Base-by-base conservation (phyloP, 2,888 invertebrate species). In the Chirona hameri region DNA sequence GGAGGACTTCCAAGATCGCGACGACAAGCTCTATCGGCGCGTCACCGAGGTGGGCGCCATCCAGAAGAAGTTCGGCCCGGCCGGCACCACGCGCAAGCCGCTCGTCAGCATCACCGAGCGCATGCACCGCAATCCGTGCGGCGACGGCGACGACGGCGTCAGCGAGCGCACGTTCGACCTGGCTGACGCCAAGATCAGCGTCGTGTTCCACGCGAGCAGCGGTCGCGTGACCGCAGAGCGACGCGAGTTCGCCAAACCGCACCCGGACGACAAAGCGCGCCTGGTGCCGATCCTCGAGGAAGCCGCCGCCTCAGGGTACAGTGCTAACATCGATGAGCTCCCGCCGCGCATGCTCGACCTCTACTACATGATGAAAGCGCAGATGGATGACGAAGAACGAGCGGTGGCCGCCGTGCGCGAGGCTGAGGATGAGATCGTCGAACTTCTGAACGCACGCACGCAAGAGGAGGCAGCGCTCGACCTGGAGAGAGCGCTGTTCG, bases 201-300 rank as follows among this genome's bases (percentile, higher is more conserved):
- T 93, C 10, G 88, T 91, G 69, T 92, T 91, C 86, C 93, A 93
- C 85, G 93, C 92, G 85, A 91, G 89, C 0, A 90, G 90, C 83
- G 91, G 87, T 39, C 89, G 91, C 84, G 90, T 92, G 7, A 91
- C 92, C 0, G 91, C 92, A 84, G 90, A 91, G 21, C 92, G 91
- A 0, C 90, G 93, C 72, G 90, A 89, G 81, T 94, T 92, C 85
- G 88, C 90, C 3, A 94, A 93, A 86, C 94, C 94, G 0, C 91
- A 92, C 10, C 88, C 91, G 82, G 91, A 92, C 0, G 93, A 94
- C 86, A 92, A 93, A 86, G 93, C 93, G 0, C 91, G 93, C 10
- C 91, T 79, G 52, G 79, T 91, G 85, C 89, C 93, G 18, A 87
- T 90, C 69, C 93, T 91, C 85, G 90, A 92, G 86, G 91, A 92